Base-by-base conservation (phyloP, 2,888 invertebrate species). In the Caenorhabditis uteleia region DNA sequence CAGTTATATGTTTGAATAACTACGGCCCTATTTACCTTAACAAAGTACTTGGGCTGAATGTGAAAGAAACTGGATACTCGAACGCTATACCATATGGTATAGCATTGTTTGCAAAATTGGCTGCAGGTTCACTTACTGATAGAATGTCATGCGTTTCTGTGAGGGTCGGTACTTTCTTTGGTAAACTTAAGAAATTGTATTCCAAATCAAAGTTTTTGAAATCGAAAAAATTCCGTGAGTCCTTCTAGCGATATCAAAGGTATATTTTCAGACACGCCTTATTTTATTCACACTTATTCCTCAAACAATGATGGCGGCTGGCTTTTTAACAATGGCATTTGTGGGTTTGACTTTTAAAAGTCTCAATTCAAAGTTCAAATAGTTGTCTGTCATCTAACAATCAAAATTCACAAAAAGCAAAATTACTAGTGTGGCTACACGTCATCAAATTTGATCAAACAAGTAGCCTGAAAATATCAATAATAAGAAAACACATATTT, bases 261-360 rank as follows among this genome's bases (percentile, higher is more conserved):
- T n/a, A n/a, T n/a, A n/a, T n/a, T n/a, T 53, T 31, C 53, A 68
- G 55, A 60, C 49, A 5, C 54, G 72, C 7, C 51, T 74, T 12
- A 55, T 77, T 23, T 26, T 71, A 8, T 75, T 75, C 51, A 72
- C 77, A n/a, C 42, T 72, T 2, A 33, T 74, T 7, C 72, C 71
- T 3, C 77, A 77, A 36, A 56, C 66, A 10, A 36, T 62, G 20
- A 74, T 77, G 75, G 77, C 72, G 12, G 25, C 51, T 38, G 75
- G 77, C 36, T 74, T 66, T 42, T 23, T 74, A n/a, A 45, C 64
- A 14, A 61, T 75, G 61, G 64, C 74, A 14, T 46, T 55, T 44
- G 64, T 74, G 27, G 49, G 42, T 31, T 16, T n/a, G n/a, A n/a
- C n/a, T n/a, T n/a, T n/a, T n/a, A n/a, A n/a, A n/a, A n/a, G n/a